These are phyloP conservation scores for Barypeithes pellucidus DNA, from an alignment of 2,888 invertebrate species.

Conservation along the genomic window DNA sequence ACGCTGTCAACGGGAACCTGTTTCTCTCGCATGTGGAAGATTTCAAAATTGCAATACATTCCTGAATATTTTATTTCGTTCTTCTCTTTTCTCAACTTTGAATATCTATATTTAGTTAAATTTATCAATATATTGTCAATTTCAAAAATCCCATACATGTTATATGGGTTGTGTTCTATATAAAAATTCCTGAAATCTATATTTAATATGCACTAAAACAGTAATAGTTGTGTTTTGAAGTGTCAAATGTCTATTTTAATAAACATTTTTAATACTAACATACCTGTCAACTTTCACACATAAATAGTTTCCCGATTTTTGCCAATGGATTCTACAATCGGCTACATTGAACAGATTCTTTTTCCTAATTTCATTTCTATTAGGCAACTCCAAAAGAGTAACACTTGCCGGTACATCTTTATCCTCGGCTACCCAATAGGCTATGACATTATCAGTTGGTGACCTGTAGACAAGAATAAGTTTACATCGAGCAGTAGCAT, in stretches of 20 bases:
- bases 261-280: background rate
- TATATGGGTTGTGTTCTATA: too few species aligned
- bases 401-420: slow-evolving; percentile 97
- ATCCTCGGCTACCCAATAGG: slow-evolving; percentile 98
- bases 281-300: slow-evolving; percentile 94
- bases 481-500: background rate
- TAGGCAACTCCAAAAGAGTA: slow-evolving; percentile 93
- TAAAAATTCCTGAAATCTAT: too few species aligned
- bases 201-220: too few species aligned
- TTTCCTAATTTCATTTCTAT: slow-evolving; percentile 89
- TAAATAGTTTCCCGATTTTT: slow-evolving; percentile 96
- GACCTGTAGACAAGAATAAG: slow-evolving; percentile 82
- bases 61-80: slow-evolving; percentile 95
- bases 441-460: slow-evolving; percentile 95
- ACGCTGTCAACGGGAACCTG: slow-evolving; percentile 96
- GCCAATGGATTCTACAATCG: slow-evolving; percentile 99
- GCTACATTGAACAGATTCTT: slow-evolving; percentile 98
- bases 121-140: too few species aligned
- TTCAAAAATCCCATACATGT: too few species aligned
- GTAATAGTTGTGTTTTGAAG: too few species aligned
- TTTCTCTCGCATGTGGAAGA: slow-evolving; percentile 98
- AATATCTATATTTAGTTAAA: slow-evolving; percentile 49
- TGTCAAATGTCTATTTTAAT: too few species aligned
- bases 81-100: slow-evolving; percentile 89
- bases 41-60: slow-evolving; percentile 98